These are phyloP conservation scores for Psococerastis gibbosa DNA, from an alignment of 2,888 invertebrate species.

Conservation along the genomic window DNA sequence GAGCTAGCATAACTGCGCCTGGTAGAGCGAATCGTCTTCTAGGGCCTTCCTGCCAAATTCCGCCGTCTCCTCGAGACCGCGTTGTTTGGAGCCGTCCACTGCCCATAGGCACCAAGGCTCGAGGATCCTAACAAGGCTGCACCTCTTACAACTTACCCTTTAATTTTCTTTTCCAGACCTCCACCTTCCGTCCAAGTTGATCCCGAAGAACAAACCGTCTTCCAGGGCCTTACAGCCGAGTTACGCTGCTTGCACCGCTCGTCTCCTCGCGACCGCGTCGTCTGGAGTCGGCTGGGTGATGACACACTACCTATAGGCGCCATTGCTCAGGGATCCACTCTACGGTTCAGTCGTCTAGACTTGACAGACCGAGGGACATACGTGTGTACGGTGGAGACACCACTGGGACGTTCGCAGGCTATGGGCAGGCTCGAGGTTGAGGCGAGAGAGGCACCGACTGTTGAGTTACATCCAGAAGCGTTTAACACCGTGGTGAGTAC, in stretches of 20 bases:
- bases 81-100: too few species aligned
- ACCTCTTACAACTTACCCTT: not conserved
- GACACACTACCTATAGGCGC: conserved; percentile 21
- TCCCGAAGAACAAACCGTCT: conserved; percentile 42
- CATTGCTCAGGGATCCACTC: conserved; percentile 19
- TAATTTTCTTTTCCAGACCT: not conserved
- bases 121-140: too few species aligned
- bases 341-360: conserved; percentile 29
- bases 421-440: conserved; percentile 67
- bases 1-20: too few species aligned
- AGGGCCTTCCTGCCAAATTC: too few species aligned
- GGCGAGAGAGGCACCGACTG: conserved; percentile 54
- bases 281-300: conserved; percentile 53
- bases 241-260: conserved; percentile 61
- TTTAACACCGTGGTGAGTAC: conserved; percentile 30
- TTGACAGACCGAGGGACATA: conserved; percentile 68
- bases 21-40: too few species aligned
- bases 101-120: too few species aligned
- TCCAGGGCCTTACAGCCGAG: conserved; percentile 43
- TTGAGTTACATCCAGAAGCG: conserved; percentile 55
- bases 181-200: conserved; percentile 35
- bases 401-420: conserved; percentile 38
- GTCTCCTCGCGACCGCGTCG: conserved; percentile 51
- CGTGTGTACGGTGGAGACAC: conserved; percentile 51
- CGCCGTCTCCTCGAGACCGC: too few species aligned